Evolutionary conservation across 2,113 vertebrate species (phyloP).

Genomic region (Pyxicephalus adspersus): DNA sequence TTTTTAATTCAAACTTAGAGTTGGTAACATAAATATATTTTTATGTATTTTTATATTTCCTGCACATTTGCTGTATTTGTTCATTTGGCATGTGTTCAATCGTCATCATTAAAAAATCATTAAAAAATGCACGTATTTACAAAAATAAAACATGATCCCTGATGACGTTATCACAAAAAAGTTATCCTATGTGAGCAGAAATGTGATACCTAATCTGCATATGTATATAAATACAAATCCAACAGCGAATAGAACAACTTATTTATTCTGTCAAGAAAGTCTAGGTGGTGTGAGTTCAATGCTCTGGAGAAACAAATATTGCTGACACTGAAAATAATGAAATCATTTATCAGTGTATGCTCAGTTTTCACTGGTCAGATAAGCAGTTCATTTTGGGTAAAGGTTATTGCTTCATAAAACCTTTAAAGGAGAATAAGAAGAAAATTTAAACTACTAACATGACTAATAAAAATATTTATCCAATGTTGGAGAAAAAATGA

Average conservation of each 20-base stretch:
- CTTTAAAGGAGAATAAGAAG: too few relatives aligned
- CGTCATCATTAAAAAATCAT: neutral
- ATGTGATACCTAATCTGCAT: neutral
- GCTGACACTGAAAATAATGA: neutral
- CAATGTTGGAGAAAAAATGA: too few relatives aligned
- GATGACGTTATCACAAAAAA: neutral
- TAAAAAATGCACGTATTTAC: neutral
- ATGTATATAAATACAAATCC: neutral
- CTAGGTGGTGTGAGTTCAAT: neutral
- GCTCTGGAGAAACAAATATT: neutral
- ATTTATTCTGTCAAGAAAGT: neutral
- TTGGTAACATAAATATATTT: too few relatives aligned
- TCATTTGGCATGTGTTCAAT: neutral
- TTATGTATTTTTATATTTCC: too few relatives aligned
- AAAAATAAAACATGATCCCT: neutral
- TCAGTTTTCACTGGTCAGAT: neutral
- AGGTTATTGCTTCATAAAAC: neutral
- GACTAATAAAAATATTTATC: too few relatives aligned
- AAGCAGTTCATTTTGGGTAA: neutral
- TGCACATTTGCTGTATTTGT: too few relatives aligned
- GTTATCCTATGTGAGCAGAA: neutral
- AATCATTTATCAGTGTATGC: neutral
- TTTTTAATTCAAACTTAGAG: too few relatives aligned
- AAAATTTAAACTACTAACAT: too few relatives aligned
- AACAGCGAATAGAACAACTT: neutral